Base-by-base conservation (phyloP, 2,113 vertebrate species). In the Archocentrus centrarchus region DNA sequence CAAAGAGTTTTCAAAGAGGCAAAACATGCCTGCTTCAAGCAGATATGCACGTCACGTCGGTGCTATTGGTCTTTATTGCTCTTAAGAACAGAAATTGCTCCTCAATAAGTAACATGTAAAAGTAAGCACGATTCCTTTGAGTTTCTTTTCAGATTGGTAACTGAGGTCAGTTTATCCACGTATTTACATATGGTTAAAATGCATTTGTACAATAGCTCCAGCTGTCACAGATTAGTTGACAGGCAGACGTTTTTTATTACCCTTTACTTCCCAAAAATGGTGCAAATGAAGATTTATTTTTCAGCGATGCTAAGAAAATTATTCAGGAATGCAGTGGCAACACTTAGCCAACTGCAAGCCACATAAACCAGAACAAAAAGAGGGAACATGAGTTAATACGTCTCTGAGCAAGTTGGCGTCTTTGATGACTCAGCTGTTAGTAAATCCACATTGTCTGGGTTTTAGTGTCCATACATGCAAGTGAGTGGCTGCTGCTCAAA, bases 361-460 rank as follows among this genome's bases (percentile, higher is more conserved):
- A 37, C 62, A 62, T 75, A 68, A 91, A 86, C 47, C 32, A 11
- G 20, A 59, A 22, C 64, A 59, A 81, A 80, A 27, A 63, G 13
- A 15, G 18, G 37, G 35, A 85, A 81, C 77, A 53, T 53, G 24
- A 70, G 55, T 35, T 68, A 58, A 41, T 66, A 57, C 75, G 57
- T 79, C 66, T 86, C 60, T 7, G n/a, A 86, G 41, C 37, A 78
- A 63, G 37, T 87, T 80, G 70, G 61, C 78, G 58, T 64, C 47
- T 73, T 80, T 66, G 15, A 82, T 82, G 76, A 83, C 64, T 84
- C 81, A 84, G 68, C 63, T 83, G 60, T 83, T 60, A 83, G 68
- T 66, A 83, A 44, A 87, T 75, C 32, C 20, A 75, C 13, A 82
- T 61, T 66, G 59, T 61, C 17, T 53, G 32, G 11, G 64, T 81